phyloP scores from a whole-genome alignment of 1,140 invertebrate species.

The Gonioctena quinquepunctata region DNA sequence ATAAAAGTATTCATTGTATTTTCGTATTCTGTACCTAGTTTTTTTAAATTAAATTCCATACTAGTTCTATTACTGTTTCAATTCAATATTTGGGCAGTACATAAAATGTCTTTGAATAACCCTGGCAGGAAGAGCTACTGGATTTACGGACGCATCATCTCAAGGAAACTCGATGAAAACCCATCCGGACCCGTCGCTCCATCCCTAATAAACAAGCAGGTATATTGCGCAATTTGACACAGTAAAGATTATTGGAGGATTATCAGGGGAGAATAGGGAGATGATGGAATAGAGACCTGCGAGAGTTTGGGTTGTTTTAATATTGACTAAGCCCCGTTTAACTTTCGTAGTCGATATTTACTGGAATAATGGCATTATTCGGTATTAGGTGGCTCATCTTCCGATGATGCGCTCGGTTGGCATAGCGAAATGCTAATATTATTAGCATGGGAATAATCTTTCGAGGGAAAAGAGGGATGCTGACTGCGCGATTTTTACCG shows the following conservation, averaged over 20 bases:
- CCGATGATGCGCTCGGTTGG: background rate
- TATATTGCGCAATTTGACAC: slow-evolving; percentile 11
- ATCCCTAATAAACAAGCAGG: too few relatives aligned
- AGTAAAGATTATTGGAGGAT: slow-evolving; percentile 5
- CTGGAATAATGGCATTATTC: slow-evolving; percentile 28
- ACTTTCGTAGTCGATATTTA: slow-evolving; percentile 25
- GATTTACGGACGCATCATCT: background rate
- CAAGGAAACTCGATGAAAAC: background rate
- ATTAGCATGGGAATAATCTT: background rate
- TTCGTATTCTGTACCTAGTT: too few relatives aligned
- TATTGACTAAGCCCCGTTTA: slow-evolving; percentile 26
- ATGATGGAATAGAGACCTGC: slow-evolving; percentile 13
- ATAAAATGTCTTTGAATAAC: too few relatives aligned
- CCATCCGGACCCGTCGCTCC: background rate
- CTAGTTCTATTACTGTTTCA: too few relatives aligned
- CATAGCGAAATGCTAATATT: background rate
- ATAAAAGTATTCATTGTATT: too few relatives aligned
- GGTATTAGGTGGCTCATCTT: slow-evolving; percentile 6
- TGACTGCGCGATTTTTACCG: too few relatives aligned
- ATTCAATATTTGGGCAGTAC: too few relatives aligned
- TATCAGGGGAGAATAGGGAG: slow-evolving; percentile 11
- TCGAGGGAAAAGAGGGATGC: background rate
- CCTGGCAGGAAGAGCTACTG: background rate
- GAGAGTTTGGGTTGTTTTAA: slow-evolving; percentile 22
- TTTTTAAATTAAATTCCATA: background rate